Base-by-base conservation (phyloP, 2,888 invertebrate species). In the Lasius fuliginosus region DNA sequence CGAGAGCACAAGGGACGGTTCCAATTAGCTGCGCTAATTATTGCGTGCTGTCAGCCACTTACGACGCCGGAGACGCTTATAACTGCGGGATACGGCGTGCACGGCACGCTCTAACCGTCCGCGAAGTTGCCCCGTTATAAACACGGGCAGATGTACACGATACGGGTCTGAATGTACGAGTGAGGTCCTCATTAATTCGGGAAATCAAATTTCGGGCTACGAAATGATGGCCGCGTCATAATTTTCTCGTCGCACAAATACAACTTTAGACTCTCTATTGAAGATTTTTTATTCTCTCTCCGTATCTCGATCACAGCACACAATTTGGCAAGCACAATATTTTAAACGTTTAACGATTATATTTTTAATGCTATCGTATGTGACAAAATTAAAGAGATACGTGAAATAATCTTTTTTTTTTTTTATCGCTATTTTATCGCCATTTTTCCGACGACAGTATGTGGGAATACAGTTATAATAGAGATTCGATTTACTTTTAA, bases 1-100 rank as follows among this genome's bases (percentile, higher is more conserved):
- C 74, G 86, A 68, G 86, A 68, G 86, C 85, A 86, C 60, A 36
- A 53, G 79, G 56, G 46, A 90, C 87, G 89, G 84, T 85, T 89
- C 91, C 91, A 92, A 92, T 92, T 90, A 92, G 90, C 84, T 84
- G 71, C 87, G 87, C 88, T 91, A 90, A 90, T 92, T 92, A 91
- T 92, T 91, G 87, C 90, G 85, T 88, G 91, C 87, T 87, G 88
- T 86, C 89, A 87, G 88, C 91, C 88, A 89, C 89, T 91, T 90
- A 89, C 88, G 84, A 77, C 86, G 69, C 73, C 81, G 87, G 87
- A 86, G 87, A 89, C 88, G 88, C 84, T 89, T 86, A 87, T 86
- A 83, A 83, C 79, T 82, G 46, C 82, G 83, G 67, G 65, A 85
- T 85, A 81, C 85, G 18, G 87, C 86, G 75, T 83, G 83, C 73